phyloP scores from a whole-genome alignment of 2,888 invertebrate species.

The Dascillus cervinus region DNA sequence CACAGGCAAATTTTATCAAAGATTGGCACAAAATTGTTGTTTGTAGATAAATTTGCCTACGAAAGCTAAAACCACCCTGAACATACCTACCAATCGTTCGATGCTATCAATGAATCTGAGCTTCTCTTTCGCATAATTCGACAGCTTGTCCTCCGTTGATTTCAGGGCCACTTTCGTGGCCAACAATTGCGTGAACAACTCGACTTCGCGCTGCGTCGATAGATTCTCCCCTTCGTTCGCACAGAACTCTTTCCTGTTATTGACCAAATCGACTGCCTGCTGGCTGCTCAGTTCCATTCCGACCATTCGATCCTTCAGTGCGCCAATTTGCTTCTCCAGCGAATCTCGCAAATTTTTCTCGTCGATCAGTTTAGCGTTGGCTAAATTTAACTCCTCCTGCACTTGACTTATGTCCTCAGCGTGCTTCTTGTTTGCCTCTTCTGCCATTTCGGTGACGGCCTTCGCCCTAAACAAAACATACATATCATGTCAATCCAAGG shows the following conservation, averaged over 20 bases:
- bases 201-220: slow-evolving; percentile 24
- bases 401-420: too few relatives aligned
- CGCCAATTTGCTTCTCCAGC: slow-evolving; percentile 20
- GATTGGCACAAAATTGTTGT: too few relatives aligned
- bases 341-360: slow-evolving; percentile 13
- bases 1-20: too few relatives aligned
- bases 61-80: slow-evolving; percentile 24
- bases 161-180: slow-evolving; percentile 28
- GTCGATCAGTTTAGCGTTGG: slow-evolving; percentile 18
- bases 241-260: slow-evolving; percentile 10
- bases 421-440: too few relatives aligned
- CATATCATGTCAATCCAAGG: slow-evolving; percentile 38
- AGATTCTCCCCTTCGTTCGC: slow-evolving; percentile 7
- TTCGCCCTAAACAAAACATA: slow-evolving; percentile 34
- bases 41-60: too few relatives aligned
- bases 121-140: slow-evolving; percentile 27
- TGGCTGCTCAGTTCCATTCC: slow-evolving; percentile 22
- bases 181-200: slow-evolving; percentile 28
- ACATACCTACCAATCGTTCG: too few relatives aligned
- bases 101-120: slow-evolving; percentile 26
- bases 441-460: slow-evolving; percentile 21
- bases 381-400: too few relatives aligned
- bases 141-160: slow-evolving; percentile 30
- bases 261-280: slow-evolving; percentile 21
- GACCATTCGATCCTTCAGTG: slow-evolving; percentile 26